Base-by-base conservation (phyloP, 1,140 invertebrate genomes). In the Macrobrachium rosenbergii region DNA sequence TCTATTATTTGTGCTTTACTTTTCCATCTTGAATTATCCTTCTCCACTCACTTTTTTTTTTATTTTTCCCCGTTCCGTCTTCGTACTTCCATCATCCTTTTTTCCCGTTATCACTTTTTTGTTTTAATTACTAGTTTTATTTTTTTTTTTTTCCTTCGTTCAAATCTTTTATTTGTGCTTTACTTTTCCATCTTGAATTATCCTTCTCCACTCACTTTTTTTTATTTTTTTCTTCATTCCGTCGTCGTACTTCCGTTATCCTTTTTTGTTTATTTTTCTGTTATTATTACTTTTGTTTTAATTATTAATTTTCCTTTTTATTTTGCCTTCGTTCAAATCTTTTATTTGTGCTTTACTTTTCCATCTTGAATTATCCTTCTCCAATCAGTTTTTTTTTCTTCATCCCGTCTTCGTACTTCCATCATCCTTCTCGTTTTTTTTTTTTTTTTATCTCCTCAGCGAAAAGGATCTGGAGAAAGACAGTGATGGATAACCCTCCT, bases 201-300 rank as follows among this genome's bases (percentile, higher is more conserved):
- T 19, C 58, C 19, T 14, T 19, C 52, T 45, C 10, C 19, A 6
- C 11, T 43, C 52, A 5, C 75, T 43, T 73, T 23, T 12, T 21
- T 73, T 72, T 16, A 2, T 2, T n/a, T n/a, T n/a, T n/a, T 16
- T 64, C 63, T 64, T 64, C 21, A 17, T 64, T 5, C 21, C 5
- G 16, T 64, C 1, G 1, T 64, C 21, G 16, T 64, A 17, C 63
- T 21, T 64, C 16, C 21, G 2, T 21, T 5, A 17, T 64, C 63
- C 63, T 64, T 64, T 64, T n/a, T n/a, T n/a, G n/a, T n/a, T 64
- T 64, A 72, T 64, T 64, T 64, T n/a, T n/a, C n/a, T n/a, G n/a
- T n/a, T 64, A 2, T 64, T 64, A 17, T 19, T 5, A 19, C 21
- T 64, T 21, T 64, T 64, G 17, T 21, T 2, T 21, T 21, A 19